Conservation (phyloP, 2,113 vertebrate species). For the Theristicus caerulescens region DNA sequence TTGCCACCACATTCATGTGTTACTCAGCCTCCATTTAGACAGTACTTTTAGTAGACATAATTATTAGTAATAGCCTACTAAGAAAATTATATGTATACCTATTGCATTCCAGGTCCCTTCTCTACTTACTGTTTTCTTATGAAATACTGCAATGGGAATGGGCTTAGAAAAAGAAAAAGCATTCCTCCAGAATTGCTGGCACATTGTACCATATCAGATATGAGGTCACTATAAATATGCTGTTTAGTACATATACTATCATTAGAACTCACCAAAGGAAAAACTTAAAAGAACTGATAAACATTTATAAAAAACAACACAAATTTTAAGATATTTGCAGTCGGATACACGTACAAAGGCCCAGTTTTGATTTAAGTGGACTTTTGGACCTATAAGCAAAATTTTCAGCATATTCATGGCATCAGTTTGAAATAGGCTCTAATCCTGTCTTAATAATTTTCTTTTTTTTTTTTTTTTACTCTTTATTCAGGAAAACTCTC, state of each 20-base stretch:
- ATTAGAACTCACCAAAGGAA: neutral
- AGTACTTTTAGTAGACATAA: accelerated
- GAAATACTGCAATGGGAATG: neutral
- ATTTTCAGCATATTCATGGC: accelerated
- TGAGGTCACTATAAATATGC: neutral
- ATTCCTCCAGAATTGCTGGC: neutral
- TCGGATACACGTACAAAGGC: neutral
- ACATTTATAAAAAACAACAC: neutral
- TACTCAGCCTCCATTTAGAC: neutral
- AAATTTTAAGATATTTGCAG: neutral
- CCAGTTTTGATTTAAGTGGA: neutral
- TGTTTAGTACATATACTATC: neutral
- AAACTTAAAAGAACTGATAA: neutral
- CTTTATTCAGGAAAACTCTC: neutral
- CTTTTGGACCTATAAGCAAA: neutral
- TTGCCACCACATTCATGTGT: too few relatives aligned
- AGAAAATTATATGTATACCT: neutral
- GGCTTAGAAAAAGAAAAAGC: neutral
- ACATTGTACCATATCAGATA: neutral
- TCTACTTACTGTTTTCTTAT: neutral
- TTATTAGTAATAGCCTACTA: neutral
- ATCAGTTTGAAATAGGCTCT: neutral
- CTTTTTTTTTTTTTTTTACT: neutral
- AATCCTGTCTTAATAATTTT: neutral
- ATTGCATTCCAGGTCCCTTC: neutral